Evolutionary conservation across 2,797 vertebrate species (phyloP).

Genomic region (Delichon dasypus): DNA sequence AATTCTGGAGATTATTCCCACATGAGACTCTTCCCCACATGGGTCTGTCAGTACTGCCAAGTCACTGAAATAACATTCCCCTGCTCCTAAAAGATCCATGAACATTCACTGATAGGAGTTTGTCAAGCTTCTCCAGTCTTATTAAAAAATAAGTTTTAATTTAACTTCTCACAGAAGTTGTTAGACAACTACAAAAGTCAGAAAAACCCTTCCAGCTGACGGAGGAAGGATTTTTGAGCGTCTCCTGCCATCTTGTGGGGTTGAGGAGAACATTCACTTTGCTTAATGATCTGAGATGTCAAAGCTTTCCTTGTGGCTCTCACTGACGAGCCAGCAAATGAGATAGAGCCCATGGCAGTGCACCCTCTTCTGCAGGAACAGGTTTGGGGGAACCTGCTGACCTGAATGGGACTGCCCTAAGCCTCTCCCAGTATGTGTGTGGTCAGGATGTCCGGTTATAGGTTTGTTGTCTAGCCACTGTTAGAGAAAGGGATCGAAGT

Average conservation of each 20-base stretch:
- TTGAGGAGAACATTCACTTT: not conserved
- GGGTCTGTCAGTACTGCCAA: not conserved
- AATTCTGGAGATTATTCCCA: conserved; percentile 43
- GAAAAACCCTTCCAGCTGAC: not conserved
- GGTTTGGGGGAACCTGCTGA: not conserved
- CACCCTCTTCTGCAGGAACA: not conserved
- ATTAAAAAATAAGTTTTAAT: not conserved
- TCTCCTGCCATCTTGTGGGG: conserved; percentile 65
- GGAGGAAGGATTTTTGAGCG: not conserved
- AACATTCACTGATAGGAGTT: not conserved
- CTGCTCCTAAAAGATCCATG: not conserved
- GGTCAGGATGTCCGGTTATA: not conserved
- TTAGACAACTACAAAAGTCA: not conserved
- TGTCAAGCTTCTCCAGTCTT: not conserved
- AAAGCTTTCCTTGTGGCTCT: not conserved
- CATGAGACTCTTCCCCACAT: not conserved
- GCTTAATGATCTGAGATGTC: not conserved
- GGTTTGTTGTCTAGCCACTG: not conserved
- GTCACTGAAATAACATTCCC: not conserved
- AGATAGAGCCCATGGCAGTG: not conserved
- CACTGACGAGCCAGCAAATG: accelerated
- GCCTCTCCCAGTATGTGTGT: not conserved
- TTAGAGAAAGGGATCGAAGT: not conserved
- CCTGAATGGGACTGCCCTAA: not conserved
- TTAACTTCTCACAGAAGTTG: not conserved